A percentile compares a stretch with the other conserved stretches of the same genome.
phyloP scores from a whole-genome alignment of 2,797 vertebrate genomes.

The Neosilurus mollespiculum region DNA sequence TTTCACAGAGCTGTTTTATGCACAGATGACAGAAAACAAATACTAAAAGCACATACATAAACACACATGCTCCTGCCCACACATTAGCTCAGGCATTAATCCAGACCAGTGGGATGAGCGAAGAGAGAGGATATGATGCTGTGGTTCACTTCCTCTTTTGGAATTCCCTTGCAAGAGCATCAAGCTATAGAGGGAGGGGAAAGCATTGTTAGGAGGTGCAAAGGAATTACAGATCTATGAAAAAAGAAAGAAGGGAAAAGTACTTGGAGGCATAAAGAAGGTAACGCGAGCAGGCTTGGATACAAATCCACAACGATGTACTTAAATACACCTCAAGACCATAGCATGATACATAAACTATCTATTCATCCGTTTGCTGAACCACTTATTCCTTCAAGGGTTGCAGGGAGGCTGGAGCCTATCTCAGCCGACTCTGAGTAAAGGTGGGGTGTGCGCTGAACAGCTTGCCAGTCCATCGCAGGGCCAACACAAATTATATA shows the following conservation, averaged over 20 bases:
- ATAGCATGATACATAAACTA: neutral
- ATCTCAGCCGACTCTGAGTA: too few relatives aligned
- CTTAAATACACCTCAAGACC: neutral
- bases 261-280: neutral
- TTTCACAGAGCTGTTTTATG: slow-evolving; percentile 7
- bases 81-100: neutral
- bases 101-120: neutral
- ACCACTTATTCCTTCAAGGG: too few relatives aligned
- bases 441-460: too few relatives aligned
- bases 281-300: neutral
- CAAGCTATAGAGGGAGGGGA: slow-evolving; percentile 66
- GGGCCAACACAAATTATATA: too few relatives aligned
- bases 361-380: neutral
- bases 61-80: slow-evolving; percentile 3
- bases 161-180: slow-evolving; percentile 73
- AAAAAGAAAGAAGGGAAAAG: neutral
- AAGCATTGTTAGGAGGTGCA: neutral
- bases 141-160: slow-evolving; percentile 76
- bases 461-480: too few relatives aligned
- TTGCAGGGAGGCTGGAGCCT: too few relatives aligned
- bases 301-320: neutral
- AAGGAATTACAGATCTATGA: neutral
- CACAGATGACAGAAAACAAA: slow-evolving; percentile 12
- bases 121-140: neutral
- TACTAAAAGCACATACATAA: neutral